These are phyloP conservation scores for Sussaba pulchella DNA, from an alignment of 2,888 invertebrate species.

Conservation along the genomic window DNA sequence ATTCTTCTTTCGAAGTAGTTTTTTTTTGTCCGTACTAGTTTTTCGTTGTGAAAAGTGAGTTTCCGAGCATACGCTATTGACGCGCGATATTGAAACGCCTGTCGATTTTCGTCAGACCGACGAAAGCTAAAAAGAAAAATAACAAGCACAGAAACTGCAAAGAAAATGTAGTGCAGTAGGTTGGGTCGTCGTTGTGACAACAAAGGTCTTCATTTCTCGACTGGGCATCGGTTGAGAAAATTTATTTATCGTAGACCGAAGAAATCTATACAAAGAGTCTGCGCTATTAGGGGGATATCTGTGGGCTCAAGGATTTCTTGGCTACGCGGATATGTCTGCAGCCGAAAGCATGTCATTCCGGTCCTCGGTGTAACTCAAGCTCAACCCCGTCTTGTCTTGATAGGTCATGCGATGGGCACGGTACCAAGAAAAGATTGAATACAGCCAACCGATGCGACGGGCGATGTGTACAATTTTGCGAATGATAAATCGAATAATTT, in stretches of 20 bases:
- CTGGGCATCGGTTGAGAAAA: conserved; percentile 34
- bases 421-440: conserved; percentile 16
- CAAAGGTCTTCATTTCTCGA: too few relatives aligned
- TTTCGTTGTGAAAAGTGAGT: too few relatives aligned
- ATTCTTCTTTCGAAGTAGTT: too few relatives aligned
- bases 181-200: too few relatives aligned
- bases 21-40: too few relatives aligned
- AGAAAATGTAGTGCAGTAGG: too few relatives aligned
- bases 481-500: neutral
- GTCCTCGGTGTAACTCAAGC: neutral
- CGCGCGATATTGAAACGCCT: too few relatives aligned
- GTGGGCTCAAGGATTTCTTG: conserved; percentile 11
- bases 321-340: conserved; percentile 13
- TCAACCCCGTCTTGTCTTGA: conserved; percentile 20
- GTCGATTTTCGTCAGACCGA: too few relatives aligned
- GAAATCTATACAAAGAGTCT: neutral
- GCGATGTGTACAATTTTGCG: neutral
- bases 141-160: too few relatives aligned
- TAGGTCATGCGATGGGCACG: conserved; percentile 27
- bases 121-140: too few relatives aligned
- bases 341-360: conserved; percentile 8
- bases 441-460: conserved; percentile 1
- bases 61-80: too few relatives aligned
- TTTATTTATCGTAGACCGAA: conserved; percentile 31
- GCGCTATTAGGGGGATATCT: neutral